Base-by-base conservation (phyloP, 2,113 vertebrate species). In the Xenopus borealis region DNA sequence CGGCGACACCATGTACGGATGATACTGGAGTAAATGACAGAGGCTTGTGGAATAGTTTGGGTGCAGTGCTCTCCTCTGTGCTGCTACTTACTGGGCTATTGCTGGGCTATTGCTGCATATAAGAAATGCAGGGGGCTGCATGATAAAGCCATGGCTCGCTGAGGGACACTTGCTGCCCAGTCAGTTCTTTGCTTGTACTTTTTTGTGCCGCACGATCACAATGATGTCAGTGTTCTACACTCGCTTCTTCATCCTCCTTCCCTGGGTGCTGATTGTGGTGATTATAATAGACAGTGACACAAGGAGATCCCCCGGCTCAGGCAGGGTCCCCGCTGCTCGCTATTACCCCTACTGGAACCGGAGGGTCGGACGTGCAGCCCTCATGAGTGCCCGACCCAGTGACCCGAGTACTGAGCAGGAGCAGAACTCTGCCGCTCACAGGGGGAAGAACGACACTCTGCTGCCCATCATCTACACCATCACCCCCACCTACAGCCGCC, bases 401-500 rank as follows among this genome's bases (percentile, higher is more conserved):
- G 23, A 27, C 23, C 23, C 17, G 66, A 23, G 17, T 61, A 75
- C 66, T 74, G 79, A 68, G 10, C 73, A 68, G 45, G 10, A n/a
- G n/a, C 23, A 27, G 2, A 27, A 27, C 23, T 27, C 23, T 27
- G 23, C 23, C 23, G 2, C 23, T 27, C 23, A 27, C 23, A 27
- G 59, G 47, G 20, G n/a, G 18, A 77, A 70, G 50, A 71, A 59
- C 45, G 50, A 67, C 20, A 84, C 65, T 27, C 3, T 40, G 80
- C 23, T 27, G 23, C 95, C 95, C 75, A 86, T 94, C 33, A 94
- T 98, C 85, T 97, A 95, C 87, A 94, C 94, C 85, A 94, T 98
- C 87, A 98, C 96, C 59, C 96, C 96, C 62, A 98, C 96, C 4
- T 98, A 98, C 90, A 95, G 90, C 78, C 92, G 96, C 12, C 93